phyloP scores from a whole-genome alignment of 1,140 invertebrate genomes.

The Ostrea denselamellosa region DNA sequence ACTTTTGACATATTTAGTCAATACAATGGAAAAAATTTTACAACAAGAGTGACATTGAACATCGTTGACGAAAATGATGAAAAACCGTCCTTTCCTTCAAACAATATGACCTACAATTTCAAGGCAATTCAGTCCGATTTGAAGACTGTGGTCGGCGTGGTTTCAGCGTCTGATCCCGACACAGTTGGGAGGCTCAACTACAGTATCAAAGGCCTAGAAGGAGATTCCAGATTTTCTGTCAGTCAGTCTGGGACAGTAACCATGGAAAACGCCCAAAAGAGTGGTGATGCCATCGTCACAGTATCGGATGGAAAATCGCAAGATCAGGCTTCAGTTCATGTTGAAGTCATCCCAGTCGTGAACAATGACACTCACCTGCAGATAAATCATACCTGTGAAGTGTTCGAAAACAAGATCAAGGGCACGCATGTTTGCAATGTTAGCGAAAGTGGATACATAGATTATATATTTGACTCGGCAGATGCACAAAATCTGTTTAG shows the following conservation, averaged over 20 bases:
- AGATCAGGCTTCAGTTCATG: not conserved
- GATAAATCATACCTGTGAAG: not conserved
- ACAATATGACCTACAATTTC: not conserved
- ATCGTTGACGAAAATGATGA: not conserved
- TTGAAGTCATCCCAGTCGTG: not conserved
- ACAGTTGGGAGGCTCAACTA: not conserved
- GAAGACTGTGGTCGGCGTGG: not conserved
- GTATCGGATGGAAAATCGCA: not conserved
- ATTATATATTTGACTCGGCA: not conserved
- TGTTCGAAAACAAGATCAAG: not conserved
- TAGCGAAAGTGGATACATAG: not conserved
- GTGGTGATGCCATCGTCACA: not conserved
- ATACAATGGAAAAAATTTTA: not conserved
- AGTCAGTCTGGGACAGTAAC: not conserved
- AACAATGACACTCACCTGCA: not conserved
- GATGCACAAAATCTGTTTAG: not conserved
- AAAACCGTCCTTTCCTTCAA: not conserved
- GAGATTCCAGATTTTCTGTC: not conserved
- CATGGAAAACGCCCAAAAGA: not conserved
- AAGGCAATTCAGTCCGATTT: not conserved
- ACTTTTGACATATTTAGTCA: not conserved
- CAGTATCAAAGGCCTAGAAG: not conserved
- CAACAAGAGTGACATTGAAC: not conserved
- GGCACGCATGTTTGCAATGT: not conserved
- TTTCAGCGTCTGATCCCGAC: not conserved